Conservation (phyloP, 2,797 vertebrate species). For the Scarus forsteni region DNA sequence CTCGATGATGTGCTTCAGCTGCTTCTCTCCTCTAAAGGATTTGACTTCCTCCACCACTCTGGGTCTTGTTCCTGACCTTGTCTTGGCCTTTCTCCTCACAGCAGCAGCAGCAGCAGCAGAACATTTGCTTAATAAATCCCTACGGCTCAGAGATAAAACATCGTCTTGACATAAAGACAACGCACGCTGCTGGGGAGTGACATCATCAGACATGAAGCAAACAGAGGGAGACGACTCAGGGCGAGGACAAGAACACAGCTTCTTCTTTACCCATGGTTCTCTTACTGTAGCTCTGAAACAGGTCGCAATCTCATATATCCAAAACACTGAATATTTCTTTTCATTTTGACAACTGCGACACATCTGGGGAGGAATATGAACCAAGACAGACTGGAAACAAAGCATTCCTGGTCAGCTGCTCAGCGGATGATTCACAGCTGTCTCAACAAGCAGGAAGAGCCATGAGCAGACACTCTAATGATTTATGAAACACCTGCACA, state of each 20-base stretch:
- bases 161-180: slow-evolving; percentile 33
- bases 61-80: slow-evolving; percentile 12
- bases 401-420: slow-evolving; percentile 40
- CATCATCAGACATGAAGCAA: slow-evolving; percentile 35
- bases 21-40: slow-evolving; percentile 1
- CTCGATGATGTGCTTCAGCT: neutral
- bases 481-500: slow-evolving; percentile 51
- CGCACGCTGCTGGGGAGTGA: slow-evolving; percentile 45
- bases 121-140: slow-evolving; percentile 49
- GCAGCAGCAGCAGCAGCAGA: slow-evolving; percentile 28
- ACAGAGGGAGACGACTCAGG: neutral
- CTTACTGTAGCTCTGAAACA: neutral
- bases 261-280: neutral
- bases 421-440: slow-evolving; percentile 50
- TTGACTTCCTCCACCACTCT: neutral
- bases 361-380: neutral
- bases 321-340: neutral
- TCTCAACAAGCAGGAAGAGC: slow-evolving; percentile 43
- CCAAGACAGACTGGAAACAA: neutral
- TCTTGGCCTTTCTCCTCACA: slow-evolving; percentile 10
- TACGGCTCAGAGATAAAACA: slow-evolving; percentile 42
- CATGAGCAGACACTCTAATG: slow-evolving; percentile 10
- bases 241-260: neutral
- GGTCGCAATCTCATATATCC: neutral
- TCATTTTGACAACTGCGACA: neutral